Percentiles rank a stretch among this genome's conserved stretches.
Evolutionary conservation across 2,888 invertebrate genomes (phyloP).

Genomic region (Drosophila percnosoma): DNA sequence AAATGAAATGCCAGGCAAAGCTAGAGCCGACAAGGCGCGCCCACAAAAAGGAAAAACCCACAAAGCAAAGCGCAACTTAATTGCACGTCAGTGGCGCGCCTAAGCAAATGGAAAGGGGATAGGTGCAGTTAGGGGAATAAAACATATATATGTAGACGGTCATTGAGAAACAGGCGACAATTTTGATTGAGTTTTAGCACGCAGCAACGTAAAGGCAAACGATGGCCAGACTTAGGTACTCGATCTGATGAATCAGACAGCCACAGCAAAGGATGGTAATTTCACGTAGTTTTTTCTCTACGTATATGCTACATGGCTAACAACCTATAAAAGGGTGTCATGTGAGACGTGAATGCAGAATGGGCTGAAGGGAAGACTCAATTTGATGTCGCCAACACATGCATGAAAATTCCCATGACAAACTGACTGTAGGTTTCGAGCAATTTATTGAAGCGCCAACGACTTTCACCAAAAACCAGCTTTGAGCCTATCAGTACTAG

Average conservation of each 20-base stretch:
- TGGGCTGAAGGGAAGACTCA: constrained; percentile 21
- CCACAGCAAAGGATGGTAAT: constrained; percentile 54
- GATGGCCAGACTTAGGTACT: constrained; percentile 29
- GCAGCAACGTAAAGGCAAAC: constrained; percentile 32
- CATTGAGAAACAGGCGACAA: constrained; percentile 72
- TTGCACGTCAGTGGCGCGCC: constrained; percentile 63
- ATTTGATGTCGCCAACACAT: constrained; percentile 46
- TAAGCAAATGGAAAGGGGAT: constrained; percentile 4
- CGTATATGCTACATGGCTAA: constrained; percentile 8
- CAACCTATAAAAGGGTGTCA: constrained; percentile 39
- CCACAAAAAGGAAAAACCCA: constrained; percentile 74
- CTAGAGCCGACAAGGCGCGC: constrained; percentile 60
- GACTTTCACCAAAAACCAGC: constrained; percentile 9
- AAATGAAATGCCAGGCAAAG: constrained; percentile 25
- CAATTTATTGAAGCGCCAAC: not conserved
- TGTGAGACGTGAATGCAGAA: constrained; percentile 7
- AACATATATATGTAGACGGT: constrained; percentile 4
- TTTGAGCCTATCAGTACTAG: constrained; percentile 19
- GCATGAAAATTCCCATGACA: constrained; percentile 23
- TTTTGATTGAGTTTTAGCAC: constrained; percentile 78
- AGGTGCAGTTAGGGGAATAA: not conserved
- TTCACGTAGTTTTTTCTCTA: constrained; percentile 22
- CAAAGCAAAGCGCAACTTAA: constrained; percentile 70
- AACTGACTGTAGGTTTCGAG: constrained; percentile 4
- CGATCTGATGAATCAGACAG: constrained; percentile 53